Evolutionary conservation across 2,113 vertebrate species (phyloP).

Genomic region (Takifugu flavidus): DNA sequence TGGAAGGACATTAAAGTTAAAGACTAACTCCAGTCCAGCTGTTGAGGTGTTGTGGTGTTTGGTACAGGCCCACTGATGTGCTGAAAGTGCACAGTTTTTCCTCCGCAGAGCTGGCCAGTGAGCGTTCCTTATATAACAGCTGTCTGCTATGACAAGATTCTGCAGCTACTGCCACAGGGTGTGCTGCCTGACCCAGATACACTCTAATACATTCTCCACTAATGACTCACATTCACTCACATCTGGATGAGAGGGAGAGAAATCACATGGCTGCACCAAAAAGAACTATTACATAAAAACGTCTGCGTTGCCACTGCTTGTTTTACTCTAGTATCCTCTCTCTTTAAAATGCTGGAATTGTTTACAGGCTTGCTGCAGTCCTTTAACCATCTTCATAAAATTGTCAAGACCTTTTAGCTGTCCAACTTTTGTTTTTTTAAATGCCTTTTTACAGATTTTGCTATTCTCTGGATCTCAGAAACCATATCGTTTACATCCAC

Average conservation of each 20-base stretch:
- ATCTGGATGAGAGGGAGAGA: slow-evolving; percentile 45
- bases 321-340: neutral
- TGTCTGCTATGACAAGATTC: slow-evolving; percentile 62
- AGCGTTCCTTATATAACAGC: slow-evolving; percentile 63
- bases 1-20: neutral
- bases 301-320: neutral
- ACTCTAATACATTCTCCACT: slow-evolving; percentile 61
- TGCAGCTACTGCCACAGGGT: slow-evolving; percentile 54
- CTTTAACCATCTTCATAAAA: too few species aligned
- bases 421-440: too few species aligned
- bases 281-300: neutral
- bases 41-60: neutral
- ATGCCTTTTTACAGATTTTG: too few species aligned
- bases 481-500: too few species aligned
- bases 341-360: too few species aligned
- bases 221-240: slow-evolving; percentile 60
- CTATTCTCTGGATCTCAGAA: too few species aligned
- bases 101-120: slow-evolving; percentile 41
- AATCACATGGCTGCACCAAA: slow-evolving; percentile 11
- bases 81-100: slow-evolving; percentile 14
- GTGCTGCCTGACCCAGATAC: slow-evolving; percentile 66
- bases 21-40: neutral
- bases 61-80: neutral
- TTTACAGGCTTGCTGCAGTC: neutral
- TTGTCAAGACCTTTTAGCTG: too few species aligned